Base-by-base conservation (phyloP, 2,113 vertebrate genomes). In the Dryoscopus gambensis region DNA sequence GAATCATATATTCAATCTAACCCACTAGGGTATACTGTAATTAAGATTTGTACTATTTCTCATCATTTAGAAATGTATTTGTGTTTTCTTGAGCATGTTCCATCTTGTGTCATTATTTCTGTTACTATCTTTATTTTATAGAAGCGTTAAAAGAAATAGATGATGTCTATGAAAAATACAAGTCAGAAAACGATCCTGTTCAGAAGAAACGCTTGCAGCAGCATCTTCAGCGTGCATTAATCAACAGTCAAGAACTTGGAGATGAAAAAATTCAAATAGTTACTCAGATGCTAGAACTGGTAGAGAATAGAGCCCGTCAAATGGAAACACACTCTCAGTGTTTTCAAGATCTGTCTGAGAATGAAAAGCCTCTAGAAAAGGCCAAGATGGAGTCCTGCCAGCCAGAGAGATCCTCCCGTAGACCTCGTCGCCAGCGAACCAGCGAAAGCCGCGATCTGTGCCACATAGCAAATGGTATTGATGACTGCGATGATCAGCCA, bases 191-290 rank as follows among this genome's bases (percentile, higher is more conserved):
- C 7, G 99, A 99, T 93, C 97, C 97, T 1, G 97, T 97, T 89
- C 99, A 99, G 97, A 98, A 99, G 68, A 99, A 99, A 84, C 98
- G 99, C 3, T 98, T 99, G 79, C 99, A 99, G 98, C 97, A 99
- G 96, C 99, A 99, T 96, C 98, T 99, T 60, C 99, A 99, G 97
- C 97, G 99, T 25, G 99, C 99, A 0, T 98, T 99, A 81, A 99
- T 99, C 97, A 98, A 98, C 97, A 99, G 98, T 95, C 99, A 99
- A 92, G 99, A 99, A 96, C 98, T 99, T 40, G 99, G 99, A 24
- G 99, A 99, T 47, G 99, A 99, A 97, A 99, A 99, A 96, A 99
- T 99, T 95, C 99, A 99, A 18, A 98, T 99, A 84, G 99, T 99
- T 63, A 99, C 99, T 39, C 99, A 99, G 91, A 99, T 99, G 99